Evolutionary conservation across 2,797 vertebrate species (phyloP).

Genomic region (Sarcophilus harrisii): DNA sequence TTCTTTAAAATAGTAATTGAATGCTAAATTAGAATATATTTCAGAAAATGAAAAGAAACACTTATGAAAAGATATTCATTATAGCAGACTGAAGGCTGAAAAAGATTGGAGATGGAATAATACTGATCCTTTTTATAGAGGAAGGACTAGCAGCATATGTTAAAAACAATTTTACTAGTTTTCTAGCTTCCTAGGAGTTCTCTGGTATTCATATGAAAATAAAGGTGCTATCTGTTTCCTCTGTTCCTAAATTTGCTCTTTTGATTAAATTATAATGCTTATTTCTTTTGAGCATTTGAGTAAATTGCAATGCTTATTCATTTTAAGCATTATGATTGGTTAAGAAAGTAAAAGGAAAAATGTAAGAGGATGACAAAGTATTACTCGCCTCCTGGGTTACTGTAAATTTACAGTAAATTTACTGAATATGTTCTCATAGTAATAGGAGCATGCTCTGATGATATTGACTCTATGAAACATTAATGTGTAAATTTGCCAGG

Average conservation of each 20-base stretch:
- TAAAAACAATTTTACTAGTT: not conserved
- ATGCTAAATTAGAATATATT: not conserved
- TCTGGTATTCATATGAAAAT: not conserved
- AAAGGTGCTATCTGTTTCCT: not conserved
- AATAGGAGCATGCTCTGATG: not conserved
- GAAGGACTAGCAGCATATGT: not conserved
- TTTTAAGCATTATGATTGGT: not conserved
- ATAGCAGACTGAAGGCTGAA: not conserved
- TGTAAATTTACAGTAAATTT: not conserved
- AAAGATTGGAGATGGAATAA: not conserved
- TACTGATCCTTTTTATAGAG: not conserved
- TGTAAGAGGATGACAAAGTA: not conserved
- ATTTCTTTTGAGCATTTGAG: not conserved
- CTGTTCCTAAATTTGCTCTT: not conserved
- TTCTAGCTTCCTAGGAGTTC: not conserved
- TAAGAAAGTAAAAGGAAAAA: not conserved
- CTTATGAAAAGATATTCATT: not conserved
- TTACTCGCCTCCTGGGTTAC: not conserved
- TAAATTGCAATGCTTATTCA: not conserved
- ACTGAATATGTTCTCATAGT: not conserved
- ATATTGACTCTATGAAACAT: not conserved
- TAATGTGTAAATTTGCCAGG: not conserved
- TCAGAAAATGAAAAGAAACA: not conserved
- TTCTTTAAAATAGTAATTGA: not conserved
- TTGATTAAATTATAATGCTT: not conserved